Percentiles rank a stretch among this genome's conserved stretches.
Evolutionary conservation across 2,888 invertebrate species (phyloP).

Genomic region (Thecocarcelia acutangulata): DNA sequence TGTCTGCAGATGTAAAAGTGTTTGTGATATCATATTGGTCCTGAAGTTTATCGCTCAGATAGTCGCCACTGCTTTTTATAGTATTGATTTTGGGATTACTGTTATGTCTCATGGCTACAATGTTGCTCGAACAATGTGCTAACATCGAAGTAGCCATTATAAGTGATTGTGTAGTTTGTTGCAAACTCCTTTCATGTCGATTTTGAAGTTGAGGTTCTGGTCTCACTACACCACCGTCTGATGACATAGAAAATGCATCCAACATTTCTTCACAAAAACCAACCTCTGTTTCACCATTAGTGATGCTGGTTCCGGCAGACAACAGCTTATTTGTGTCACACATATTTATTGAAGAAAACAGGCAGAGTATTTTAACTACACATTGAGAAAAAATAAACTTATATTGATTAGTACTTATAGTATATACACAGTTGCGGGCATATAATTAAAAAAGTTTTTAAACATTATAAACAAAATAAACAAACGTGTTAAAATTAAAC

Average conservation of each 20-base stretch:
- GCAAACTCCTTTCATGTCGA: slow-evolving; percentile 72
- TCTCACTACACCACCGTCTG: slow-evolving; percentile 63
- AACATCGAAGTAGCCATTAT: slow-evolving; percentile 79
- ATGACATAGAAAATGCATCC: slow-evolving; percentile 63
- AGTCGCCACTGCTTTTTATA: slow-evolving; percentile 2
- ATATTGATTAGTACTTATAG: no score
- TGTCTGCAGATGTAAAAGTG: slow-evolving; percentile 63
- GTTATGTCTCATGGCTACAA: slow-evolving; percentile 9
- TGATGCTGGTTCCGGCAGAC: background rate
- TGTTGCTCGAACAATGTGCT: slow-evolving; percentile 70
- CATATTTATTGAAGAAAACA: slow-evolving; percentile 22
- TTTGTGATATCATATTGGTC: slow-evolving; percentile 29
- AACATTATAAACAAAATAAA: no score
- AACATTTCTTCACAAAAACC: slow-evolving; percentile 18
- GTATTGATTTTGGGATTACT: background rate
- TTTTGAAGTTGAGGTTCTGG: slow-evolving; percentile 35
- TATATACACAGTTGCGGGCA: no score
- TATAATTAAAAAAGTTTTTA: no score
- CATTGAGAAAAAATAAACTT: no score
- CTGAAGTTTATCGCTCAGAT: no score
- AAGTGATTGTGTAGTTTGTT: slow-evolving; percentile 79
- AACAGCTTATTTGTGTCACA: slow-evolving; percentile 46
- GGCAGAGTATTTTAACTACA: no score
- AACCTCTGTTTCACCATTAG: background rate
- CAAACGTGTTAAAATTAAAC: no score